phyloP scores from a whole-genome alignment of 2,797 vertebrate genomes.

The Bovichtus diacanthus region DNA sequence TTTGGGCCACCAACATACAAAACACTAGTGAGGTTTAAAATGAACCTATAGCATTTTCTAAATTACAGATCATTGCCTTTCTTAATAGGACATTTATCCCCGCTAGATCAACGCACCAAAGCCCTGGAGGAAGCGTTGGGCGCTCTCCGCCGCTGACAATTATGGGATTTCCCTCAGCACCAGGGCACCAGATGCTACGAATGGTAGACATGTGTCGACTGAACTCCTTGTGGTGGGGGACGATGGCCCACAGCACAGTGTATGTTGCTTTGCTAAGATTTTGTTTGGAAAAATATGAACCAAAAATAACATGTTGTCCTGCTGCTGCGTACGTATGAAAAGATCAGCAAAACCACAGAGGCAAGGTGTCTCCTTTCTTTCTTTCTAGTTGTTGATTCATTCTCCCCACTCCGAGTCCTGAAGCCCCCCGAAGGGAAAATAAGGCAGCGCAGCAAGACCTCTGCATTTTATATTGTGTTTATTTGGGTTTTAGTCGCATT shows the following conservation, averaged over 20 bases:
- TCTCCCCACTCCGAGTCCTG: conserved; percentile 1
- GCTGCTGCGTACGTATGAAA: conserved; percentile 31
- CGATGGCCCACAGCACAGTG: not conserved
- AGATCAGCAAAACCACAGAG: conserved; percentile 22
- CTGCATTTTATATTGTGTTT: conserved; percentile 34
- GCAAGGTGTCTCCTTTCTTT: conserved; percentile 37
- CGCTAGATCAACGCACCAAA: conserved; percentile 33
- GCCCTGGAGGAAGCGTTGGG: conserved; percentile 22
- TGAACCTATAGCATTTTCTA: conserved; percentile 41
- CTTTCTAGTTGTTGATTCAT: conserved; percentile 14
- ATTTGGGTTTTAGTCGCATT: conserved; percentile 39
- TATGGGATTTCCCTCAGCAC: conserved; percentile 57
- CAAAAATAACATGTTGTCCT: conserved; percentile 39
- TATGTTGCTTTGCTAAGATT: conserved; percentile 10
- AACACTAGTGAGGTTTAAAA: conserved; percentile 37
- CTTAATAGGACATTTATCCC: conserved; percentile 38
- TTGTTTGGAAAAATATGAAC: conserved; percentile 58
- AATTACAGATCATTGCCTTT: conserved; percentile 50
- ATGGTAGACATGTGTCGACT: not conserved
- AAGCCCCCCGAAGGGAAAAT: conserved; percentile 29
- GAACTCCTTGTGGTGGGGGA: not conserved
- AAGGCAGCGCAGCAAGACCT: conserved; percentile 30
- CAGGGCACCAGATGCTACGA: conserved; percentile 43
- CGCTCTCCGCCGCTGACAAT: conserved; percentile 31
- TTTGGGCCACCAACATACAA: conserved; percentile 63